Base-by-base conservation (phyloP, 2,888 invertebrate species). In the Acheta domesticus region DNA sequence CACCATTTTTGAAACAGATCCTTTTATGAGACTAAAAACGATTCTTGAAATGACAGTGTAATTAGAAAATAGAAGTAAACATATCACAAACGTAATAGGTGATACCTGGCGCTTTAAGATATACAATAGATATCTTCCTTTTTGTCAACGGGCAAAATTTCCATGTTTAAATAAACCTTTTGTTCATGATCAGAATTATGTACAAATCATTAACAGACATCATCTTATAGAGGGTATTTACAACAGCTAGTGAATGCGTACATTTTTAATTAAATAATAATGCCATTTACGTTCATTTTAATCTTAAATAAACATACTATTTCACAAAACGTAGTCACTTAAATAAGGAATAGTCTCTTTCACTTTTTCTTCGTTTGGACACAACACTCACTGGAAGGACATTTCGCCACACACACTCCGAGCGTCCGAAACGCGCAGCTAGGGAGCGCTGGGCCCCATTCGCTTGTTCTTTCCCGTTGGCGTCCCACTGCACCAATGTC, bases 211-310 rank as follows among this genome's bases (percentile, higher is more conserved):
- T 14, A 62, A n/a, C 62, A 48, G 76, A 76, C n/a, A 76, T 48
- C 76, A 36, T 76, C 76, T 76, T 48, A 76, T 48, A 23, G 48
- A 20, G 36, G 36, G 76, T 36, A 76, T 48, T 77, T 49, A 19
- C 77, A 49, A 49, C 21, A 77, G 21, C 50, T 77, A 49, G 50
- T 49, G n/a, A 20, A 77, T 49, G n/a, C 77, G n/a, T 49, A 75
- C 21, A 36, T 36, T 36, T 75, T 75, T 62, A 14, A 62, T 62
- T 62, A 62, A 62, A 62, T 62, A 62, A 62, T 62, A 62, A 62
- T 62, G 62, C 62, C 62, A 62, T 62, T 62, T 14, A 62, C 62
- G 62, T 14, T 62, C n/a, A 62, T n/a, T 62, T 62, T n/a, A 62
- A 19, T 62, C n/a, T 62, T 62, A 62, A 19, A 19, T 62, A 62